Base-by-base conservation (phyloP, 2,888 invertebrate genomes). In the Epirrhoe alternata region DNA sequence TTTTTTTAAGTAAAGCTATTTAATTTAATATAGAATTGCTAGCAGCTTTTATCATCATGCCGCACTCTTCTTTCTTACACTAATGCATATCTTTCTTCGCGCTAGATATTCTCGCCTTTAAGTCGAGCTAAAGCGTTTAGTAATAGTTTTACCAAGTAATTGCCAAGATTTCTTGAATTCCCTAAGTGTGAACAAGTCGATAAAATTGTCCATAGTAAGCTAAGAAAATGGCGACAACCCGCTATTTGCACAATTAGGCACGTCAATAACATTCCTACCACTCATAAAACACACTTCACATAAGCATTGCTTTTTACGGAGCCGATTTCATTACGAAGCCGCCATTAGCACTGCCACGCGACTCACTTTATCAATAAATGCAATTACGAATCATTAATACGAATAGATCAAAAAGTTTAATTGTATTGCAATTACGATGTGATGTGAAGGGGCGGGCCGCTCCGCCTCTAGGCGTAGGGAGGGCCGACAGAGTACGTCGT, bases 391-490 rank as follows among this genome's bases (percentile, higher is more conserved):
- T 88, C 88, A 89, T 90, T 89, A 88, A 80, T 82, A 80, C 85
- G 84, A 86, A 88, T 86, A 85, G 86, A 86, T 88, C 76, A 85
- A 83, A 84, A 85, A 86, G 86, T 80, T 78, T 85, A 83, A 86
- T 83, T 81, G 80, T 80, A 78, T 80, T 74, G 74, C 76, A 77
- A 81, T 81, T 78, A 77, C 42, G 53, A 74, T 70, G 71, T 62
- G 64, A 65, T 62, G 72, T 64, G 70, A 62, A 69, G 69, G 78
- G 88, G 87, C 86, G 86, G 75, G 68, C 68, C 64, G 81, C 86
- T 74, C 85, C 88, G 88, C 88, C 89, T 74, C 76, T 82, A 85
- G 90, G 90, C 90, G 90, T 87, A 83, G 90, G 90, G 91, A 90
- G 92, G 91, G 84, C 83, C 85, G 76, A 76, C 80, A 74, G 83